Percentiles rank a stretch among this genome's conserved stretches.
phyloP scores from a whole-genome alignment of 2,888 invertebrate genomes.

The Lymantria dispar region DNA sequence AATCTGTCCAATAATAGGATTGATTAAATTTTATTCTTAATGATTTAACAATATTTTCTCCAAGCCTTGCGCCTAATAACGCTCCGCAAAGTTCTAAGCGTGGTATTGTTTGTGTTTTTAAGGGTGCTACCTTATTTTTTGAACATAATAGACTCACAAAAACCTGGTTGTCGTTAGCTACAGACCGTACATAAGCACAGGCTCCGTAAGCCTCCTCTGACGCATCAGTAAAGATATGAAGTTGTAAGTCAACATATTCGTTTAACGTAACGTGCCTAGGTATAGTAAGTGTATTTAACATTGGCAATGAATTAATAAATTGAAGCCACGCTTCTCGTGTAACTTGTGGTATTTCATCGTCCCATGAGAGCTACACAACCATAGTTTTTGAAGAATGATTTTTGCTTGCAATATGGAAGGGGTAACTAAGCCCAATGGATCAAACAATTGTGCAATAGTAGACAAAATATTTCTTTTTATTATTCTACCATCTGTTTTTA shows the following conservation, averaged over 20 bases:
- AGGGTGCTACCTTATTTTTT: no score
- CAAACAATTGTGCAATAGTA: background rate
- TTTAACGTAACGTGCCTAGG: background rate
- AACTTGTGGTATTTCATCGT: background rate
- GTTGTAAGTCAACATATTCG: background rate
- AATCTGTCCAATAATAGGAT: no score
- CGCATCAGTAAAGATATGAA: background rate
- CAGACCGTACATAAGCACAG: no score
- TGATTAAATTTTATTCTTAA: background rate
- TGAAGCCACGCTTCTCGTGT: background rate
- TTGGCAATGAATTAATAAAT: background rate
- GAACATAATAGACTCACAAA: no score
- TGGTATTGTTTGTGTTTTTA: no score
- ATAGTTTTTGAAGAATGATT: background rate
- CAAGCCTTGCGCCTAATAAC: no score
- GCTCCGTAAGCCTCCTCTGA: background rate
- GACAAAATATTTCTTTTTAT: background rate
- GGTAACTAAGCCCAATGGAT: background rate
- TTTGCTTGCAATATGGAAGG: background rate
- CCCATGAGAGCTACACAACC: background rate
- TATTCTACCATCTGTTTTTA: background rate
- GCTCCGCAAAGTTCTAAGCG: no score
- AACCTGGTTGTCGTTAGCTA: no score
- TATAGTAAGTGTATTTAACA: background rate
- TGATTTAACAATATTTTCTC: no score